Evolutionary conservation across 2,797 vertebrate genomes (phyloP), one percentile per base, ranked within the genome.

Genomic region (Schizopygopsis pylzovi): DNA sequence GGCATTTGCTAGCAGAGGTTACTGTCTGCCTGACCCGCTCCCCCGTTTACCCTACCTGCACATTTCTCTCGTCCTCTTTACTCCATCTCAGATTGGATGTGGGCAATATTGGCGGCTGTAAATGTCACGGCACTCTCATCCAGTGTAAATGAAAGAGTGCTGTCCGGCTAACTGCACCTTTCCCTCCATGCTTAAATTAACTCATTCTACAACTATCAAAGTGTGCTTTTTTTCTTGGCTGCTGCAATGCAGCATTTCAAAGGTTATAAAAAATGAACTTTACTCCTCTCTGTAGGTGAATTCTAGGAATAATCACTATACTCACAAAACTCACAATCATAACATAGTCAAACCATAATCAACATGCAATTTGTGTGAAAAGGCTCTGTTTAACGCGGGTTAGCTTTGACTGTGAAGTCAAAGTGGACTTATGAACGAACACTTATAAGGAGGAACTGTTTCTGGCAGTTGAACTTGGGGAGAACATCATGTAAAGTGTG

Each of bases 91-190:
- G 59, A 72, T 71, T 70, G 28, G 68, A 80, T 71, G 73, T 82
- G 79, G 73, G 77, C 59, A 84, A 61, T 86, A 86, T 88, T 83
- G 81, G 61, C 52, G 37, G 81, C 84, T 76, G 84, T 80, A 85
- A 85, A 88, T 88, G 80, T 83, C 87, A 88, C 45, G 12, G 75
- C 3, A 11, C 54, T 56, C 75, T 59, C 65, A 72, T 85, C 22
- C 56, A 72, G 75, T 79, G 67, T 49, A 83, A 72, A 75, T 73
- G 37, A 79, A 25, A 39, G 75, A 82, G 80, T 41, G 20, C 45
- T 63, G 56, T 43, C 20, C 1, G 10, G 63, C 39, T 61, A 61
- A 77, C 37, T 15, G 63, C 39, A 37, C 4, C n/a, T 67, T 67
- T 47, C n/a, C 39, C 22, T 81, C 22, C 22, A 47, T 49, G 12